These are phyloP conservation scores for Neotoma lepida DNA, from an alignment of 2,113 vertebrate species.

Conservation along the genomic window DNA sequence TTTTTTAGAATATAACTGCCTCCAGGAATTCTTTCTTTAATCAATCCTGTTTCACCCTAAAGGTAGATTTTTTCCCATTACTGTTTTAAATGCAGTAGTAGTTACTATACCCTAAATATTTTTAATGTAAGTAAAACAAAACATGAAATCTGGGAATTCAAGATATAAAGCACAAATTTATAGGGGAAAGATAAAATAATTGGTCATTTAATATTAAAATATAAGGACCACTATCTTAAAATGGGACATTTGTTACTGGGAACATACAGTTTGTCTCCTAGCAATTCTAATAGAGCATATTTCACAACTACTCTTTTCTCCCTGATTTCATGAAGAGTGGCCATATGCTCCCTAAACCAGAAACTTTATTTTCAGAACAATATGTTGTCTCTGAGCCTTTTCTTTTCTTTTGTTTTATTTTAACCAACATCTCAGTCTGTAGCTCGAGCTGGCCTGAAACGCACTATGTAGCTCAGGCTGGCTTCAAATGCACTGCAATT, in stretches of 20 bases:
- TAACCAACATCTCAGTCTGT: not conserved
- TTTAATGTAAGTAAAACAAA: conserved; percentile 69
- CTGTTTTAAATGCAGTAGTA: conserved; percentile 16
- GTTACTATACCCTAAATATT: conserved; percentile 5
- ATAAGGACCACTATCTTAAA: conserved; percentile 76
- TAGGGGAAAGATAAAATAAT: conserved; percentile 71
- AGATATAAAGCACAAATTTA: conserved; percentile 56
- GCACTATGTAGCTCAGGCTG: not conserved
- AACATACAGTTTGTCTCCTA: conserved; percentile 81
- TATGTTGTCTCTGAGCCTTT: not conserved
- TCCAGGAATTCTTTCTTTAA: conserved; percentile 2
- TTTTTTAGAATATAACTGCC: conserved; percentile 31
- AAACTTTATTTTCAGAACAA: conserved; percentile 78
- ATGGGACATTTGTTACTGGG: conserved; percentile 80
- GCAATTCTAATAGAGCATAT: conserved; percentile 81
- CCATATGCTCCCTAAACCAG: conserved; percentile 82
- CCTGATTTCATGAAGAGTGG: conserved; percentile 81
- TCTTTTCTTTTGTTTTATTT: not conserved
- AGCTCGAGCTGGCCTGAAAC: not conserved
- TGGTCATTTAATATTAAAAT: conserved; percentile 77
- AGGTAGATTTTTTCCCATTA: too few species aligned
- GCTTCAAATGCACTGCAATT: not conserved
- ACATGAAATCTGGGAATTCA: conserved; percentile 64
- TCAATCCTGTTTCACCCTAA: too few species aligned
- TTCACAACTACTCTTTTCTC: conserved; percentile 78